Conservation (phyloP, 2,113 vertebrate genomes). For the Dasyornis broadbenti region DNA sequence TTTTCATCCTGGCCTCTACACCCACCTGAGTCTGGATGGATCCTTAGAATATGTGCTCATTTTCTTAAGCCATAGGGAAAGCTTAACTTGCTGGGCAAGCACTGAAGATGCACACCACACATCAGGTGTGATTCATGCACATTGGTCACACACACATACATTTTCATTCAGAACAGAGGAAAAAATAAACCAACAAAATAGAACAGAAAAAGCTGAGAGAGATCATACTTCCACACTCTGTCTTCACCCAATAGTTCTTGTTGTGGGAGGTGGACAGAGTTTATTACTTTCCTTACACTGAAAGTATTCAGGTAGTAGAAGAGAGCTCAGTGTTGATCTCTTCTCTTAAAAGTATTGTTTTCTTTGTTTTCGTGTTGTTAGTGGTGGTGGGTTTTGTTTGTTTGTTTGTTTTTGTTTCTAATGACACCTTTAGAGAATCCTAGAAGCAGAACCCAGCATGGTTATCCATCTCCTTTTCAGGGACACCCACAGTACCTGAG, state of each 20-base stretch:
- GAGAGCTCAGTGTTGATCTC: not conserved
- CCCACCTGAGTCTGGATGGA: not conserved
- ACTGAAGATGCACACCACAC: not conserved
- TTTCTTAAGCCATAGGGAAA: not conserved
- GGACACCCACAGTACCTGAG: not conserved
- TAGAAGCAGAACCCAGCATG: not conserved
- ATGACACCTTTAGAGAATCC: not conserved
- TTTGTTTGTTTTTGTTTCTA: not conserved
- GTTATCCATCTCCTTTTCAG: not conserved
- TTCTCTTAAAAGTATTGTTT: not conserved
- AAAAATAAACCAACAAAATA: not conserved
- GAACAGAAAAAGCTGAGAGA: not conserved
- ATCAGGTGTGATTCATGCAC: not conserved
- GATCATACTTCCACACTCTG: not conserved
- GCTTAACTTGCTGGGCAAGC: not conserved
- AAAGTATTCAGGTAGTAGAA: not conserved
- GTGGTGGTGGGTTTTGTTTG: not conserved
- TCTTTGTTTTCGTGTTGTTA: accelerated
- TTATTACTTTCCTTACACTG: not conserved
- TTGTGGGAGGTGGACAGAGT: not conserved
- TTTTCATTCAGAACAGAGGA: not conserved
- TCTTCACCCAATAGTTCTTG: not conserved
- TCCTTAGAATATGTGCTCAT: not conserved
- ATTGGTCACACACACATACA: accelerated
- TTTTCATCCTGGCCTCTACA: not conserved